Percentiles rank a stretch among this genome's conserved stretches.
These are phyloP conservation scores for Rhingia rostrata DNA, from an alignment of 2,888 invertebrate species.

Conservation along the genomic window DNA sequence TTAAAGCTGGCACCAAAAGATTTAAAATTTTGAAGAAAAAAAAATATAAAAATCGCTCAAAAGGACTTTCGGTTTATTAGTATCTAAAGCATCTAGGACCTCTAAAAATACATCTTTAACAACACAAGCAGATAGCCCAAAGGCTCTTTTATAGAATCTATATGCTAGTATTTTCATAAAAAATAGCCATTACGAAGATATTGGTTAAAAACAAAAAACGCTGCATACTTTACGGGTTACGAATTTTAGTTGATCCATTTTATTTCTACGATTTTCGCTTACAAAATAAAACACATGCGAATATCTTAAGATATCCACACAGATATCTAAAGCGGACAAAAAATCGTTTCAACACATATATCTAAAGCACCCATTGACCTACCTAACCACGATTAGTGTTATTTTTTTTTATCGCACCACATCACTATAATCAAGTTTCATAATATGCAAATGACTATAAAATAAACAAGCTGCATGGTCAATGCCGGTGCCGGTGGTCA, in stretches of 20 bases:
- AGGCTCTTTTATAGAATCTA: neutral
- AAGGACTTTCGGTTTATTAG: too few relatives aligned
- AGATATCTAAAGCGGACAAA: neutral
- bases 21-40: too few relatives aligned
- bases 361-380: slow-evolving; percentile 54
- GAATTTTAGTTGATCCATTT: too few relatives aligned
- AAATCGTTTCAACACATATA: slow-evolving; percentile 24
- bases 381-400: slow-evolving; percentile 63
- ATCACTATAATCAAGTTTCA: slow-evolving; percentile 58
- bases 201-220: too few relatives aligned
- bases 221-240: too few relatives aligned
- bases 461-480: slow-evolving; percentile 67
- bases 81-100: too few relatives aligned
- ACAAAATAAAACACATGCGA: too few relatives aligned
- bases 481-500: slow-evolving; percentile 35
- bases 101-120: neutral
- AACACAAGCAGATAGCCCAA: neutral
- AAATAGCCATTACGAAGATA: too few relatives aligned
- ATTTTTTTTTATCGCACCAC: slow-evolving; percentile 36
- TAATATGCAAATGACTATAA: slow-evolving; percentile 64
- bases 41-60: too few relatives aligned
- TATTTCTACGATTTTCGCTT: too few relatives aligned
- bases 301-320: neutral
- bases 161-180: neutral
- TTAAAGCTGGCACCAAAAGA: neutral